These are phyloP conservation scores for Axis porcinus DNA, from an alignment of 2,113 vertebrate genomes.

Conservation along the genomic window DNA sequence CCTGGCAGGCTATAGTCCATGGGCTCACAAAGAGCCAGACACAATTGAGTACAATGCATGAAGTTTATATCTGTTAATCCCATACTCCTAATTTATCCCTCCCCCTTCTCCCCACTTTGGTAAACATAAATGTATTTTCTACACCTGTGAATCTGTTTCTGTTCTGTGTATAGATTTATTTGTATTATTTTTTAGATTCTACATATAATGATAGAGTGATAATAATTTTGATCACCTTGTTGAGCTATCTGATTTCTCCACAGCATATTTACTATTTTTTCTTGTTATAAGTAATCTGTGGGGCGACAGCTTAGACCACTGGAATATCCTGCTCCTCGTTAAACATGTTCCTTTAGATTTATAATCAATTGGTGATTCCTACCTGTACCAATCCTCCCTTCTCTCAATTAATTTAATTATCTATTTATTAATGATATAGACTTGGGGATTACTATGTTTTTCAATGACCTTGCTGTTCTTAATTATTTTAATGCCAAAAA, in stretches of 20 bases:
- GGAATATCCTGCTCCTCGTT: not conserved
- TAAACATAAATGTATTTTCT: not conserved
- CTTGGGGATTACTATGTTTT: not conserved
- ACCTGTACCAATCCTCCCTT: not conserved
- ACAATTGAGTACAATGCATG: not conserved
- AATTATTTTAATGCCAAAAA: not conserved
- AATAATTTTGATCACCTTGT: not conserved
- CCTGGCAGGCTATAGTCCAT: not conserved
- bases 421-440: not conserved
- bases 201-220: not conserved
- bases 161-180: not conserved
- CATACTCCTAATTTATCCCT: not conserved
- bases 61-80: not conserved
- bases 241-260: not conserved
- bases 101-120: not conserved
- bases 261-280: not conserved
- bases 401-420: not conserved
- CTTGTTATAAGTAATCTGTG: not conserved
- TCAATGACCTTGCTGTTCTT: not conserved
- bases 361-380: not conserved
- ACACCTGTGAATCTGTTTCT: not conserved
- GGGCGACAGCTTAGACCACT: not conserved
- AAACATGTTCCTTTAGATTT: not conserved
- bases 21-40: not conserved
- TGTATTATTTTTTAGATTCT: not conserved